These are phyloP conservation scores for Echinops telfairi DNA, from an alignment of 2,113 vertebrate species.

Conservation along the genomic window DNA sequence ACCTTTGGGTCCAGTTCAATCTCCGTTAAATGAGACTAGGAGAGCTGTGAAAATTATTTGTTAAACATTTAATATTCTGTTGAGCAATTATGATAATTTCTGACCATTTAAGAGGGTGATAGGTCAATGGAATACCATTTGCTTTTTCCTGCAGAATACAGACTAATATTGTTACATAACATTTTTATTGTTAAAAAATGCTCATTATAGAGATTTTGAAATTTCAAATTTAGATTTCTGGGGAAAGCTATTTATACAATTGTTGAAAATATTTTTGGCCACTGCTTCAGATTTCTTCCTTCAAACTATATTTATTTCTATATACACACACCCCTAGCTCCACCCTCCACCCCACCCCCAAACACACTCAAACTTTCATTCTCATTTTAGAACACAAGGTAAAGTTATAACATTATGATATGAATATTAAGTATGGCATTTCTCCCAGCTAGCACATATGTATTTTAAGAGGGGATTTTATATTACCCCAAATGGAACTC, in stretches of 20 bases:
- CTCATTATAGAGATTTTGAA: not conserved
- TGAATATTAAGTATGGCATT: not conserved
- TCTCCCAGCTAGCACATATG: not conserved
- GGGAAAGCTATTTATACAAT: not conserved
- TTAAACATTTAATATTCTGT: not conserved
- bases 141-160: slow-evolving; percentile 26
- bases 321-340: too few relatives aligned
- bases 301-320: not conserved
- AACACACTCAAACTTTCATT: not conserved
- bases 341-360: too few relatives aligned
- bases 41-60: not conserved
- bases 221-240: slow-evolving; percentile 51
- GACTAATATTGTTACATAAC: not conserved
- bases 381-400: not conserved
- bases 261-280: not conserved
- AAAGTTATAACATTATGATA: not conserved
- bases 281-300: not conserved
- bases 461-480: not conserved
- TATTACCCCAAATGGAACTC: not conserved
- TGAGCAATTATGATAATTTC: not conserved
- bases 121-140: not conserved
- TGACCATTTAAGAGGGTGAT: not conserved
- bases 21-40: not conserved
- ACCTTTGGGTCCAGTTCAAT: not conserved
- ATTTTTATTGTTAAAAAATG: not conserved